A percentile compares a stretch with the other conserved stretches of the same genome.
These are phyloP conservation scores for Halyomorpha halys DNA, from an alignment of 1,140 invertebrate genomes.

Conservation along the genomic window DNA sequence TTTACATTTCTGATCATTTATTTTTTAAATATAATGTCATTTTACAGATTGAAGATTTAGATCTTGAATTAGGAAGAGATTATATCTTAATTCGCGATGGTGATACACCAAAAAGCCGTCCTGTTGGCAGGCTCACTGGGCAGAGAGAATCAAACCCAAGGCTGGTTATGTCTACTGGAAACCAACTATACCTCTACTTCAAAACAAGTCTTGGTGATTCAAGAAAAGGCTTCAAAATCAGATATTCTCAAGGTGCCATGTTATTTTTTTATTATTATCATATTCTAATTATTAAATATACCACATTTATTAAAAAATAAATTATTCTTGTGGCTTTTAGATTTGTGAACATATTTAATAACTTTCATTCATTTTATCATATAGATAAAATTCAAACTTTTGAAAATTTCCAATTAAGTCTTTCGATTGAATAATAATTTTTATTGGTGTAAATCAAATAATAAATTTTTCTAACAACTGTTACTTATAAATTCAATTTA, in stretches of 20 bases:
- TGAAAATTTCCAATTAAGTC: too few species aligned
- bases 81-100: constrained; percentile 84
- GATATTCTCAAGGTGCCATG: constrained; percentile 64
- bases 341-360: too few species aligned
- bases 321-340: too few species aligned
- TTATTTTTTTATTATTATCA: background rate
- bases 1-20: too few species aligned
- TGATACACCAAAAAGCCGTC: constrained; percentile 67
- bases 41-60: constrained; percentile 71
- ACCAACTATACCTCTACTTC: constrained; percentile 82
- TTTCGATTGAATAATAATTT: too few species aligned
- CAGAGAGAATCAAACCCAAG: constrained; percentile 61
- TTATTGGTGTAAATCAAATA: too few species aligned
- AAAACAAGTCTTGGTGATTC: constrained; percentile 81
- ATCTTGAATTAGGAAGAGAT: constrained; percentile 74
- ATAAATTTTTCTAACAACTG: too few species aligned
- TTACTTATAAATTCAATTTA: too few species aligned
- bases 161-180: constrained; percentile 83
- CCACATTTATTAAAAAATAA: too few species aligned
- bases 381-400: too few species aligned
- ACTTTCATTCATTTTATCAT: too few species aligned
- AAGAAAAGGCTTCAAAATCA: constrained; percentile 80
- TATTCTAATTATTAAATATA: background rate
- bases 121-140: constrained; percentile 74
- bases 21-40: background rate